Conservation (phyloP, 2,888 invertebrate species). For the Leptura quadrifasciata region DNA sequence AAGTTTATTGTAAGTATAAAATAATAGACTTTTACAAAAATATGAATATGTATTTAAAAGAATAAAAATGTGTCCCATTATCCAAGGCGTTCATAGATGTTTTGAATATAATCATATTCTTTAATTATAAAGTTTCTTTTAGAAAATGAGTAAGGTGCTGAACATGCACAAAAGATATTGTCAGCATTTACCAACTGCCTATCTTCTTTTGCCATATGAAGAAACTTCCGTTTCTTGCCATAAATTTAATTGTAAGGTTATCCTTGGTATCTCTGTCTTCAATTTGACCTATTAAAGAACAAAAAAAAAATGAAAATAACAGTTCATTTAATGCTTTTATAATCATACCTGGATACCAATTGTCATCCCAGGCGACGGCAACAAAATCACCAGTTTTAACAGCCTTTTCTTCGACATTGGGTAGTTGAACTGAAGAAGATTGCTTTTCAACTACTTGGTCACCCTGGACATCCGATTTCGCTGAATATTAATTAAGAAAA, state of each 20-base stretch:
- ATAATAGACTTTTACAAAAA: neutral
- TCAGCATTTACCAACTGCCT: neutral
- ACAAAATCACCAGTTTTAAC: neutral
- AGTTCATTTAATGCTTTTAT: neutral
- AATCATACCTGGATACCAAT: slow-evolving; percentile 4
- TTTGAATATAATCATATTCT: neutral
- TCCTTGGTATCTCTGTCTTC: neutral
- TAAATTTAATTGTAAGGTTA: neutral
- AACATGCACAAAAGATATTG: slow-evolving; percentile 1
- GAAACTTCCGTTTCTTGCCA: neutral
- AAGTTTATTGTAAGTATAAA: no score
- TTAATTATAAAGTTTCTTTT: slow-evolving; percentile 6
- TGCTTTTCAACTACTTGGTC: neutral
- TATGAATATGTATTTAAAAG: neutral
- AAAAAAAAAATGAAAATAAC: no score
- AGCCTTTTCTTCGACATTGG: neutral
- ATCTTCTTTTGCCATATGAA: slow-evolving; percentile 12
- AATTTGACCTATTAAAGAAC: neutral
- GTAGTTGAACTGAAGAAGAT: neutral
- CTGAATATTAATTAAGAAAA: neutral
- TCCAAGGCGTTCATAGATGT: neutral
- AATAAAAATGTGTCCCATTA: neutral
- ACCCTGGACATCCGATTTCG: neutral
- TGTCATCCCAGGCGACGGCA: slow-evolving; percentile 3
- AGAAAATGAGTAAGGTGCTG: neutral